phyloP scores from a whole-genome alignment of 2,888 invertebrate genomes.

The Antitype chi region DNA sequence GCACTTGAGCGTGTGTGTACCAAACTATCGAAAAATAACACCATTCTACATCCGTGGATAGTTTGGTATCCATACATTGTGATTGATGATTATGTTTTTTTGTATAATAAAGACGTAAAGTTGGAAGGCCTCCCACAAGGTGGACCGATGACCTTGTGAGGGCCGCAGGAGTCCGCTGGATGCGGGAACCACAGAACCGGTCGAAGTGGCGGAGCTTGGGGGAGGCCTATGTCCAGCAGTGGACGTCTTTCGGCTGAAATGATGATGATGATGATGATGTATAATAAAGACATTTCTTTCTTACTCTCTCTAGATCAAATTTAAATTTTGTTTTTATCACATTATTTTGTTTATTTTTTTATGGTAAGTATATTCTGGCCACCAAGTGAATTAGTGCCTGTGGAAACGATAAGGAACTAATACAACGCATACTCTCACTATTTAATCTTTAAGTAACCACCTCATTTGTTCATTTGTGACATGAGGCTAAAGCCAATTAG shows the following conservation, averaged over 20 bases:
- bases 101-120: too few species aligned
- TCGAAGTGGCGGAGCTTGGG: too few species aligned
- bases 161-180: too few species aligned
- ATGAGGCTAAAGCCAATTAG: slow-evolving; percentile 62
- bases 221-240: too few species aligned
- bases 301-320: not conserved
- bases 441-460: slow-evolving; percentile 31
- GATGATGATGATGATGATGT: too few species aligned
- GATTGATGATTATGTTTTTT: too few species aligned
- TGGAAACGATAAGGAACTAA: not conserved
- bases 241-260: too few species aligned
- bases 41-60: not conserved
- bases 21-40: not conserved
- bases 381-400: not conserved
- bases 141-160: too few species aligned
- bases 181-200: too few species aligned
- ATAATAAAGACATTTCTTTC: not conserved
- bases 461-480: slow-evolving; percentile 49
- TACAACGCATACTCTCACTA: too few species aligned
- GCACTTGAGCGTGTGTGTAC: not conserved
- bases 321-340: not conserved
- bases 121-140: too few species aligned
- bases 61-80: not conserved
- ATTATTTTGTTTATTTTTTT: not conserved
- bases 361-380: not conserved